Base-by-base conservation (phyloP, 2,113 vertebrate genomes). In the Sebastes fasciatus region DNA sequence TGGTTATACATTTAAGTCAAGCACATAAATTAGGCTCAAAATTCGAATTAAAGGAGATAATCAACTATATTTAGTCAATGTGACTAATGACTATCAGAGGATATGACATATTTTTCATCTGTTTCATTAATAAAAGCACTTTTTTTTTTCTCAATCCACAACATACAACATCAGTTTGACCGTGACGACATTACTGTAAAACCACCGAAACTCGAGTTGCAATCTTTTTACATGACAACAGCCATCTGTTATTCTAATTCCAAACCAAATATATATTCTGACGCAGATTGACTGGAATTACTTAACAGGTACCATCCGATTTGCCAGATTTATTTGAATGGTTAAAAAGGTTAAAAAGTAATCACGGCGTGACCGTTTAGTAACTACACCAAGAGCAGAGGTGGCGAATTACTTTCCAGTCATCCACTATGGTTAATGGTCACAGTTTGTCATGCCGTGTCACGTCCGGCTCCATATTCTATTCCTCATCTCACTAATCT, bases 401-500 rank as follows among this genome's bases (percentile, higher is more conserved):
- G 77, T 75, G 72, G 52, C 48, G 71, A 84, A 86, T 84, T 51
- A 76, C 66, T 68, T 79, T 82, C 26, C 57, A 73, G 52, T 78
- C 66, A 82, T 78, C 64, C 19, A n/a, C 46, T 80, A 49, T 74
- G n/a, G 81, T 88, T 73, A 88, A 86, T 79, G 45, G 66, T 83
- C 43, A 72, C 58, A 42, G 16, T 78, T 80, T 86, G 79, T 83
- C 69, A 89, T 74, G 64, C 69, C 3, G 14, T 86, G 89, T 89
- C 88, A 89, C 88, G 85, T 84, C 64, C 85, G 85, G 45, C 80
- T 73, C 62, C 12, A 60, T 85, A 74, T 86, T 90, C 71, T 62
- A 82, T 86, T 84, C 72, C 61, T 89, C 88, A 86, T 87, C 45
- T 80, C 78, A 26, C 74, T 94, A 91, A 93, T 92, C 84, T 86